Evolutionary conservation across 2,113 vertebrate species (phyloP).

Genomic region (Carollia perspicillata): DNA sequence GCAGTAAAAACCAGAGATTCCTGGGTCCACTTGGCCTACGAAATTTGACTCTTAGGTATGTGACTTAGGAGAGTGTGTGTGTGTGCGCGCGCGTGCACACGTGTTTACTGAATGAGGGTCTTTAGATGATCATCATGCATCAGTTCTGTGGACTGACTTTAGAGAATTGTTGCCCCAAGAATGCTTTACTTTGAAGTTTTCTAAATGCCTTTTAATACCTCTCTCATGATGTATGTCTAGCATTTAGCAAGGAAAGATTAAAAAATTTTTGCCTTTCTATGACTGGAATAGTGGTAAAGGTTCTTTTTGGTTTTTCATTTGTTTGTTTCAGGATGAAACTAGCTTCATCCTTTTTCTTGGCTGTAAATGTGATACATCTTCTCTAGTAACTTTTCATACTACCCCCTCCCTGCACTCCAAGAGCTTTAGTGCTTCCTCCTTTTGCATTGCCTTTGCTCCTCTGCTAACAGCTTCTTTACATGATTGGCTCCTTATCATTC

Average conservation of each 20-base stretch:
- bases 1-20: not conserved
- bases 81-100: no score
- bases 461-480: not conserved
- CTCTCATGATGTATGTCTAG: not conserved
- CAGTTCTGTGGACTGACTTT: not conserved
- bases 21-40: not conserved
- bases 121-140: not conserved
- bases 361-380: not conserved
- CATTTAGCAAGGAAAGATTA: not conserved
- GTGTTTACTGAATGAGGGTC: not conserved
- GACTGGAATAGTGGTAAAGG: not conserved
- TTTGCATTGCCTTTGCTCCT: not conserved
- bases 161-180: not conserved
- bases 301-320: not conserved
- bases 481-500: not conserved
- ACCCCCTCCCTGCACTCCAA: not conserved
- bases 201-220: not conserved
- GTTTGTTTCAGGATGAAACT: not conserved
- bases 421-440: not conserved
- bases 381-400: not conserved
- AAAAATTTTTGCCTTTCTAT: not conserved
- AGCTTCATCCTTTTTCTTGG: not conserved
- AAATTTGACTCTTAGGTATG: not conserved
- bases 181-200: not conserved
- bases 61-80: not conserved